Evolutionary conservation across 2,888 invertebrate species (phyloP).

Genomic region (Drosophila kambysellisi): DNA sequence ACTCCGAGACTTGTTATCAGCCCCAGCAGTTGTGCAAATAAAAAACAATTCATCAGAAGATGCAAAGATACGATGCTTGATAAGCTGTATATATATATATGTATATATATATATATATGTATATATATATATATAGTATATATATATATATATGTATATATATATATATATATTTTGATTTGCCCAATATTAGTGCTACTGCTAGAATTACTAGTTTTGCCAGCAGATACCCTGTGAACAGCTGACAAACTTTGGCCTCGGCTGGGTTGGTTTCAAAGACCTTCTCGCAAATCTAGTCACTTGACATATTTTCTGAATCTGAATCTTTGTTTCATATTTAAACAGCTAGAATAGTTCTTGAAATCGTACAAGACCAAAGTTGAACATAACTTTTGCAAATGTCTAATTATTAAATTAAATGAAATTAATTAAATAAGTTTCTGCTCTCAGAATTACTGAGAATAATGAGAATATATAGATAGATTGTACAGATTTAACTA

Average conservation of each 20-base stretch:
- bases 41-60: conserved; percentile 11
- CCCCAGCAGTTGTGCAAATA: conserved; percentile 40
- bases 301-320: neutral
- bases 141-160: neutral
- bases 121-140: neutral
- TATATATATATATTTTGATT: conserved; percentile 4
- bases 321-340: too few species aligned
- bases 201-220: neutral
- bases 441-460: too few species aligned
- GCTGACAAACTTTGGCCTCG: neutral
- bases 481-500: too few species aligned
- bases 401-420: too few species aligned
- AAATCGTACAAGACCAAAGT: neutral
- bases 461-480: too few species aligned
- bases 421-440: too few species aligned
- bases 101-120: neutral
- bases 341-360: neutral
- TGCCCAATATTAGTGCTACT: conserved; percentile 4
- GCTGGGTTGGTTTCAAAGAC: neutral
- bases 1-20: conserved; percentile 19
- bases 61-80: neutral
- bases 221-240: neutral
- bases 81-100: too few species aligned
- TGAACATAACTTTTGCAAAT: too few species aligned
- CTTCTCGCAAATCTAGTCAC: neutral